phyloP scores from a whole-genome alignment of 53 echinoderm and acorn worm species.

The Patiria pectinifera region DNA sequence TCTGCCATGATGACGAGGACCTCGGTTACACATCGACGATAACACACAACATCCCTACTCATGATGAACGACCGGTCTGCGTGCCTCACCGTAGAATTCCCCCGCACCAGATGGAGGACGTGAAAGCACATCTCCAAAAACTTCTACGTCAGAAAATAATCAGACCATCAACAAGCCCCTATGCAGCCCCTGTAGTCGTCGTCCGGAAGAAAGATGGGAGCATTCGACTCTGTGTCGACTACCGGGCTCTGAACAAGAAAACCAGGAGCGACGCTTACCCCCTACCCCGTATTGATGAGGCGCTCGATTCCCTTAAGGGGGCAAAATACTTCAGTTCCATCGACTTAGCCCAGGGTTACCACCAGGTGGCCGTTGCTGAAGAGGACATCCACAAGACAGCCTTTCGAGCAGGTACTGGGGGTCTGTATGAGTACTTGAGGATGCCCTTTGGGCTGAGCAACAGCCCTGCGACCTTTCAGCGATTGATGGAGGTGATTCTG shows the following conservation, averaged over 20 bases:
- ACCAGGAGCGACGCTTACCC: constrained; percentile 39
- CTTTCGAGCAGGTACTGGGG: constrained; percentile 49
- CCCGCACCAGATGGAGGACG: constrained; percentile 60
- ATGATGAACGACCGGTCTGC: constrained; percentile 29
- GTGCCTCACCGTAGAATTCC: constrained; percentile 63
- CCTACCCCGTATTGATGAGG: constrained; percentile 26
- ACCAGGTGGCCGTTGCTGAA: constrained; percentile 29
- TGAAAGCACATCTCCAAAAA: constrained; percentile 63
- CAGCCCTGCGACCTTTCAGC: constrained; percentile 37
- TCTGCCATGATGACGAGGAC: constrained; percentile 55
- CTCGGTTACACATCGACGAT: constrained; percentile 57
- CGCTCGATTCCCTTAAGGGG: constrained; percentile 38
- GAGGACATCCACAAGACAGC: constrained; percentile 43
- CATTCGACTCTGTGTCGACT: constrained; percentile 35
- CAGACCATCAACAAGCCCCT: constrained; percentile 68
- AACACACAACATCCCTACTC: constrained; percentile 34
- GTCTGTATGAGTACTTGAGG: constrained; percentile 20
- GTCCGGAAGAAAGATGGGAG: constrained; percentile 25
- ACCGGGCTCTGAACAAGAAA: constrained; percentile 10
- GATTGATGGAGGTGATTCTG: constrained; percentile 31
- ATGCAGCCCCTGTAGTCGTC: constrained; percentile 65
- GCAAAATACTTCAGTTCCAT: constrained; percentile 56
- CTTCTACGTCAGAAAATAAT: constrained; percentile 5
- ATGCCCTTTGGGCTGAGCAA: constrained; percentile 46
- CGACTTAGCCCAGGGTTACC: constrained; percentile 53